Percentiles rank a stretch among this genome's conserved stretches.
These are phyloP conservation scores for Adelphocoris suturalis DNA, from an alignment of 2,888 invertebrate genomes.

Conservation along the genomic window DNA sequence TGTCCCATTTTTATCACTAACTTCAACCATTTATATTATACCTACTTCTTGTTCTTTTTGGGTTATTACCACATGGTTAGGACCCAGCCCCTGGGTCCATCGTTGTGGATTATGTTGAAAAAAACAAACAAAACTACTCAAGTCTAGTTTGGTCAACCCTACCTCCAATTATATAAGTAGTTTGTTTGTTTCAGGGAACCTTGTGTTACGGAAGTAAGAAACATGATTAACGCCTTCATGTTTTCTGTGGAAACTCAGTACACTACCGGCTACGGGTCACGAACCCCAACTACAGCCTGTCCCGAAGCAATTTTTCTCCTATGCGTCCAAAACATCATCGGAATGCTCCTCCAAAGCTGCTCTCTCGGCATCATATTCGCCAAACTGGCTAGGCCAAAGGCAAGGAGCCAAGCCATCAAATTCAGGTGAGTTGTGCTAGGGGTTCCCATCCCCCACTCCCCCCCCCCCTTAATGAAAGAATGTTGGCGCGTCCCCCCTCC, in stretches of 20 bases:
- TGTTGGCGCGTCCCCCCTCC: too few species aligned
- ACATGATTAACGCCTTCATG: constrained; percentile 84
- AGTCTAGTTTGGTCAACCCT: too few species aligned
- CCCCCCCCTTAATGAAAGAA: too few species aligned
- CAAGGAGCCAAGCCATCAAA: constrained; percentile 87
- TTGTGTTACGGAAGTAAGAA: constrained; percentile 81
- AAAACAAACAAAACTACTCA: too few species aligned
- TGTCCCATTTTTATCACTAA: too few species aligned
- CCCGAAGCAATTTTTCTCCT: constrained; percentile 90
- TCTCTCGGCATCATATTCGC: constrained; percentile 86
- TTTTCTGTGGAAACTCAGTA: constrained; percentile 94
- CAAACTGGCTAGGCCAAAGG: constrained; percentile 88
- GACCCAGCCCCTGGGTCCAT: too few species aligned
- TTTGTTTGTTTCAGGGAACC: constrained; percentile 78
- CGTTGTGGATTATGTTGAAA: too few species aligned
- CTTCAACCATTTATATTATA: too few species aligned
- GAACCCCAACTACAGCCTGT: constrained; percentile 90
- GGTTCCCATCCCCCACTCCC: too few species aligned
- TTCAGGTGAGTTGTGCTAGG: constrained; percentile 88
- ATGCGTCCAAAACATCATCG: constrained; percentile 88
- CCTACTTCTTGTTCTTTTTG: too few species aligned
- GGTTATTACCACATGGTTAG: too few species aligned
- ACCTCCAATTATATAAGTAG: too few species aligned
- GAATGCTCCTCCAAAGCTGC: constrained; percentile 81
- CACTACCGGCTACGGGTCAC: constrained; percentile 90